Evolutionary conservation across 1,140 invertebrate genomes (phyloP), one percentile per base, ranked within the genome.

Genomic region (Aricia agestis): DNA sequence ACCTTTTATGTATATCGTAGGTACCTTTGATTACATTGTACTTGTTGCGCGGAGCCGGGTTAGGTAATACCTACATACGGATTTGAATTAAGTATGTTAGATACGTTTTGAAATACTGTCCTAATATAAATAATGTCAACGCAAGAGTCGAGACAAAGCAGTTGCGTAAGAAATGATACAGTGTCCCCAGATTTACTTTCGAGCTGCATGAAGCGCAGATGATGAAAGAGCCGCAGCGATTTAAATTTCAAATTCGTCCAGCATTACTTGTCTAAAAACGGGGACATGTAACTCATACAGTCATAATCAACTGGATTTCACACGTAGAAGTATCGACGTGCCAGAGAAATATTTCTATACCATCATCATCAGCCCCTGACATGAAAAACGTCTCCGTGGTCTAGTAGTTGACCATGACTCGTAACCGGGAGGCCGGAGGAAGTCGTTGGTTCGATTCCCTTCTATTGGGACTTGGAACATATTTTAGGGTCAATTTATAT

Each of bases 121-220:
- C 72, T 72, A 76, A 75, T 73, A 69, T 63, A 69, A 74, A 70
- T 69, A 72, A 75, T 76, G 73, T 74, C 73, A 74, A 72, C 73
- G 65, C 71, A 65, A 76, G 45, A 52, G 45, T 52, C 45, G 11
- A 52, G 75, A 76, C 75, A 74, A 76, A 76, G 69, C 71, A 61
- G 66, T 76, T 76, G 75, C 68, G 73, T 74, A 76, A 76, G 70
- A 19, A 69, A 72, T 76, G 72, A n/a, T n/a, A n/a, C n/a, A n/a
- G n/a, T n/a, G n/a, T n/a, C n/a, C n/a, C n/a, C n/a, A n/a, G n/a
- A 76, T 72, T 76, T 76, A 76, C 75, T 76, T 76, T 76, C 75
- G 70, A 74, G 72, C 70, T 74, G 69, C 75, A 76, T 72, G 72
- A 71, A 67, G 68, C 70, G 61, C 71, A 58, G 61, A 61, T 67